These are phyloP conservation scores for Epinephelus cyanopodus DNA, from an alignment of 2,113 vertebrate species.

Conservation along the genomic window DNA sequence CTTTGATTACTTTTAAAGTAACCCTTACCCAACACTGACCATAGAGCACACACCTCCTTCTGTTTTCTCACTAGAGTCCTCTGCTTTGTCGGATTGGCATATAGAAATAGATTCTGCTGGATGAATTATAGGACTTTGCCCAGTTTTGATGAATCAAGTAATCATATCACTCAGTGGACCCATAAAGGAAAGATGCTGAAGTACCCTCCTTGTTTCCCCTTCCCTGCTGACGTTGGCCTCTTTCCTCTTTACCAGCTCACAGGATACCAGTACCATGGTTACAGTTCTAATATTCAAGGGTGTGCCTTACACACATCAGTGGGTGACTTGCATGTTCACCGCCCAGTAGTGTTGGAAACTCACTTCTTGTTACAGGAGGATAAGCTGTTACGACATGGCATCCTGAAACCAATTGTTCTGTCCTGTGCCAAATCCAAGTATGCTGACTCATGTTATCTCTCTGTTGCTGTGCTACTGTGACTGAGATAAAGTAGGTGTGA, in stretches of 20 bases:
- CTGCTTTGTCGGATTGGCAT: too few relatives aligned
- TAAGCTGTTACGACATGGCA: constrained; percentile 31
- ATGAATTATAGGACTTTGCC: too few relatives aligned
- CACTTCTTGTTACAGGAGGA: constrained; percentile 20
- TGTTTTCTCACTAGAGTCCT: too few relatives aligned
- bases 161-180: background rate
- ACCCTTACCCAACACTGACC: too few relatives aligned
- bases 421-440: constrained; percentile 8
- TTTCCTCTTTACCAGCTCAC: constrained; percentile 54
- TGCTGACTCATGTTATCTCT: constrained; percentile 62
- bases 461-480: constrained; percentile 31
- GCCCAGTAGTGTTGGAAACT: constrained; percentile 31
- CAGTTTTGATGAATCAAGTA: too few relatives aligned
- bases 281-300: constrained; percentile 55
- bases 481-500: constrained; percentile 34
- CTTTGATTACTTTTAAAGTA: too few relatives aligned
- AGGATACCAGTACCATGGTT: constrained; percentile 55
- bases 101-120: too few relatives aligned
- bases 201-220: constrained; percentile 13
- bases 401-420: constrained; percentile 50
- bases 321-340: constrained; percentile 46
- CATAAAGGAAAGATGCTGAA: constrained; percentile 30
- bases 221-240: constrained; percentile 34
- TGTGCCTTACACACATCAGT: constrained; percentile 48
- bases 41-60: too few relatives aligned